Evolutionary conservation across 92 coral and sea anemone genomes (phyloP), one percentile per base, ranked within the genome.

Genomic region (Phenganax stokvisi): DNA sequence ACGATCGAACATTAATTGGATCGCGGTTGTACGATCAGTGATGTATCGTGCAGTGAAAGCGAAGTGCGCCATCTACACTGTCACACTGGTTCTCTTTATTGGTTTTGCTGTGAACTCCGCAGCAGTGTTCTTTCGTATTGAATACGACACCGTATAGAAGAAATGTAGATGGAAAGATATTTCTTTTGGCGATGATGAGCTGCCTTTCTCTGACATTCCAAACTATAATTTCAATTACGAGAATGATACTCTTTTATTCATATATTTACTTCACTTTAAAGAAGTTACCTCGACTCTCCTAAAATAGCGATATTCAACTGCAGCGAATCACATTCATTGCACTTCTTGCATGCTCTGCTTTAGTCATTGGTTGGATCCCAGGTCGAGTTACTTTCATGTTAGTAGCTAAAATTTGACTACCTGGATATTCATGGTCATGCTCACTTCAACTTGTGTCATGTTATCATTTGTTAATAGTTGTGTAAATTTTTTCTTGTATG

Each of bases 331-430:
- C 80, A 58, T 15, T 57, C 16, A 53, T 75, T 0, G 80, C 80
- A 3, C 80, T 75, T 17, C 17, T 51, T 8, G 80, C 80, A 6
- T 75, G 51, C 47, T 56, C 80, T 3, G 80, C 80, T 6, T 56
- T 75, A 52, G 57, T 75, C 65, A 16, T 75, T 17, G 80, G 80
- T 10, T 75, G 80, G 80, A 51, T 57, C 6, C 80, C 80, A 16
- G 80, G 80, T 10, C 80, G 80, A 0, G 13, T 75, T 8, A 75
- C 66, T 0, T 75, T 75, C 25, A 56, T 57, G 80, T 56, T 75
- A 20, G 10, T 53, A n/a, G n/a, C n/a, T n/a, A 12, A 75, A 75
- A 17, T 57, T 75, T 28, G 67, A 53, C 30, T 27, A 20, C 80
- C n/a, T 56, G 12, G 29, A 75, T 29, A 17, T 66, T 4, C 56